Percentiles rank a stretch among this genome's conserved stretches.
Evolutionary conservation across 2,888 invertebrate species (phyloP).

Genomic region (Leptarthrus brevirostris): DNA sequence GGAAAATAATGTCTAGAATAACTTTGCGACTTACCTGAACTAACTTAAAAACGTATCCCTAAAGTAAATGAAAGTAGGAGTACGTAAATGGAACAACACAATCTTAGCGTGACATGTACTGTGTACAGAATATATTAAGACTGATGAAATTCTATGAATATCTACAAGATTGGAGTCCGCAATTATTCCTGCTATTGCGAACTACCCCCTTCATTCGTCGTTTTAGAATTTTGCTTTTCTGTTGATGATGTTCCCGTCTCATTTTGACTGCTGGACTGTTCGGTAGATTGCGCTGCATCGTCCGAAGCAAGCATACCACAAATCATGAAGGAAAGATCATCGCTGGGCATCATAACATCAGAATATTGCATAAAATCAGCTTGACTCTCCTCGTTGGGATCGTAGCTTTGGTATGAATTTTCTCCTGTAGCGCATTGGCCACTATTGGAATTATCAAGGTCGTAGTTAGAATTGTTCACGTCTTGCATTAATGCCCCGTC

Average conservation of each 20-base stretch:
- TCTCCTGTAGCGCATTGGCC: not conserved
- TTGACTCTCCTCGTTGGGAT: too few relatives aligned
- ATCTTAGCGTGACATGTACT: too few relatives aligned
- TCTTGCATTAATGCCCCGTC: not conserved
- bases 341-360: slow-evolving; percentile 54
- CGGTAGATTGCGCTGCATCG: not conserved
- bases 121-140: too few relatives aligned
- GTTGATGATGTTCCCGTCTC: too few relatives aligned
- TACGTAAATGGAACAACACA: too few relatives aligned
- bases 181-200: not conserved
- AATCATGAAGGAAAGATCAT: slow-evolving; percentile 61
- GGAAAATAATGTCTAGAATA: too few relatives aligned
- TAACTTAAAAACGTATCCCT: too few relatives aligned
- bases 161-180: not conserved
- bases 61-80: too few relatives aligned
- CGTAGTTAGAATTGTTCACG: not conserved
- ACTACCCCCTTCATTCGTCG: not conserved
- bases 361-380: too few relatives aligned
- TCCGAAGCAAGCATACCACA: slow-evolving; percentile 59
- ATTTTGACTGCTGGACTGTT: not conserved
- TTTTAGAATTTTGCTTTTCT: too few relatives aligned
- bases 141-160: not conserved
- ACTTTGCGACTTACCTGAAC: too few relatives aligned
- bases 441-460: not conserved
- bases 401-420: not conserved